Base-by-base conservation (phyloP, 2,113 vertebrate species). In the Morone saxatilis region DNA sequence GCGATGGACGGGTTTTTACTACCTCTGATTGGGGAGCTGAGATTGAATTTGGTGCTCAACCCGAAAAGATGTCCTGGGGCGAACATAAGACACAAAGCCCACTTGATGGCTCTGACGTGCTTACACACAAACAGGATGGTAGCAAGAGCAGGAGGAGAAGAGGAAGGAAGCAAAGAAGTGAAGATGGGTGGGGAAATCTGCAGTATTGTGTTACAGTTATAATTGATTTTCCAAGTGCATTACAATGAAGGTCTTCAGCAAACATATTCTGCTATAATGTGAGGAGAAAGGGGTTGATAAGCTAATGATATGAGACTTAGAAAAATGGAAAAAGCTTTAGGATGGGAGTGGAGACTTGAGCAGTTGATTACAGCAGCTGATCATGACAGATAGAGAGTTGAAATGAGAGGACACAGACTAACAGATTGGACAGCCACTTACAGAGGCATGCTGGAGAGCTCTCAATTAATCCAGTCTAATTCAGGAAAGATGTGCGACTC, bases 221-320 rank as follows among this genome's bases (percentile, higher is more conserved):
- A 93, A 94, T 94, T 92, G 93, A 94, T 94, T 94, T 94, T 94
- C 92, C 85, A 75, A 94, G 92, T 92, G 85, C 89, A 90, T 92
- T 86, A 90, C 86, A 86, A 88, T 56, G 67, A 76, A 87, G 86
- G 76, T 89, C 92, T 92, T 86, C 76, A 82, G 56, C 72, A 88
- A 84, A 90, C 88, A 88, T 61, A 83, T 87, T 85, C 76, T 51
- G 76, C 76, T 41, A 74, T 90, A 85, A 86, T 83, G 80, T 20
- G 59, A 80, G 56, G 70, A 83, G 77, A 87, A 85, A 85, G 86
- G 48, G 73, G 78, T 81, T 91, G 88, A 93, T 91, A 89, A 89
- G 92, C 76, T 86, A 89, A 89, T 88, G 86, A 91, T 73, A 88
- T 16, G 43, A 83, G 80, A 90, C n/a, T 3, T 83, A 74, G 51